Base-by-base conservation (phyloP, 2,113 vertebrate genomes). In the Larimichthys polyactis region DNA sequence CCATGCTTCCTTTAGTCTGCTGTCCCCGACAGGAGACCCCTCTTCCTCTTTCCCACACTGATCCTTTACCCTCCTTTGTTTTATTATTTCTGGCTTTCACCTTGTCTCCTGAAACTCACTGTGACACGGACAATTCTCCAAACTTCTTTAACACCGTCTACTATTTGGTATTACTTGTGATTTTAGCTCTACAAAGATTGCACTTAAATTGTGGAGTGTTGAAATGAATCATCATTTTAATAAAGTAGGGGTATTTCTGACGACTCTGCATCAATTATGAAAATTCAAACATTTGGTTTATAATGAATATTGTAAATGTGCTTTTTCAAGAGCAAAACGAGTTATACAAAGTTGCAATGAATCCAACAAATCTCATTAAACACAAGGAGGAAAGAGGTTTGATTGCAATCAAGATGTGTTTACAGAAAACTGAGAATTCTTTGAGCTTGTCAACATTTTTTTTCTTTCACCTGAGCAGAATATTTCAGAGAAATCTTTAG, bases 1-100 rank as follows among this genome's bases (percentile, higher is more conserved):
- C 85, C 58, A 20, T 59, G 75, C 73, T 72, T 79, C 49, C 58
- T 79, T 66, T 71, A 67, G 54, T 81, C 76, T 69, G 60, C 43
- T 36, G 67, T 63, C 58, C 55, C 70, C 19, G 4, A 74, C 1
- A 71, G 51, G 55, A 70, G 78, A 84, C 52, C 55, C 44, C 4
- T 1, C 63, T 63, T 83, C 68, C 58, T 36, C 51, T 57, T 24
- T 60, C 69, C 9, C 57, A 63, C 70, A 5, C 29, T 72, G 55
- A 43, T 59, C 68, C 32, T 79, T 72, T 27, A 10, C 36, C 51
- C 69, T 44, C 49, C 65, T 62, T 44, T 32, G 17, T 54, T 68
- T 65, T 52, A 43, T 77, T 27, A 4, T 59, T 78, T 64, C 17
- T 55, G 32, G 24, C 59, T 79, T 63, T 81, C 75, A 69, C 60